Evolutionary conservation across 2,888 invertebrate species (phyloP).

Genomic region (Gibbula magus): DNA sequence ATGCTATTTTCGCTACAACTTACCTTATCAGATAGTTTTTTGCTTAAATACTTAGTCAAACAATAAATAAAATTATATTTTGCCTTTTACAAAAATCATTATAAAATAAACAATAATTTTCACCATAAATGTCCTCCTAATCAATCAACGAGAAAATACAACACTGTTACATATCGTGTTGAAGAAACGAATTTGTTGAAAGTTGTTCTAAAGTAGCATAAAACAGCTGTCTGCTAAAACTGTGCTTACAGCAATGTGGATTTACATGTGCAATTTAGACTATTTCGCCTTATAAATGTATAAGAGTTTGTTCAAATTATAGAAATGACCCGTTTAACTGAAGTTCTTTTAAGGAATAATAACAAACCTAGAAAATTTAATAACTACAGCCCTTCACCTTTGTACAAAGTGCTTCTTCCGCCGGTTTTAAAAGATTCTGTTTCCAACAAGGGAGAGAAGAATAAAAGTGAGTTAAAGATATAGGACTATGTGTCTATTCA

Average conservation of each 20-base stretch:
- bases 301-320: background rate
- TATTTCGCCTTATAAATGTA: background rate
- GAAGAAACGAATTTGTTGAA: background rate
- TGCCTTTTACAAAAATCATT: too few species aligned
- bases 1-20: background rate
- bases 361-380: conserved; percentile 51
- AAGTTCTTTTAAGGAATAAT: background rate
- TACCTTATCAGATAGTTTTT: background rate
- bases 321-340: conserved; percentile 19
- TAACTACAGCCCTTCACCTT: conserved; percentile 43
- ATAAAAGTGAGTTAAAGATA: conserved; percentile 30
- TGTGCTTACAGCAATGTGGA: background rate
- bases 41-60: too few species aligned
- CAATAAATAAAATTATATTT: too few species aligned
- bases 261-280: background rate
- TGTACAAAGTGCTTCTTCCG: conserved; percentile 48
- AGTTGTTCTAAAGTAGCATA: background rate
- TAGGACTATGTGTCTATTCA: background rate
- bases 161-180: background rate
- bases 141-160: too few species aligned
- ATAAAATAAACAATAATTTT: too few species aligned
- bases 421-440: conserved; percentile 43
- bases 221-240: background rate
- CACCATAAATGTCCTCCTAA: too few species aligned
- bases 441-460: conserved; percentile 5